Base-by-base conservation (phyloP, 2,113 vertebrate genomes). In the Coptodon bakossiorum region DNA sequence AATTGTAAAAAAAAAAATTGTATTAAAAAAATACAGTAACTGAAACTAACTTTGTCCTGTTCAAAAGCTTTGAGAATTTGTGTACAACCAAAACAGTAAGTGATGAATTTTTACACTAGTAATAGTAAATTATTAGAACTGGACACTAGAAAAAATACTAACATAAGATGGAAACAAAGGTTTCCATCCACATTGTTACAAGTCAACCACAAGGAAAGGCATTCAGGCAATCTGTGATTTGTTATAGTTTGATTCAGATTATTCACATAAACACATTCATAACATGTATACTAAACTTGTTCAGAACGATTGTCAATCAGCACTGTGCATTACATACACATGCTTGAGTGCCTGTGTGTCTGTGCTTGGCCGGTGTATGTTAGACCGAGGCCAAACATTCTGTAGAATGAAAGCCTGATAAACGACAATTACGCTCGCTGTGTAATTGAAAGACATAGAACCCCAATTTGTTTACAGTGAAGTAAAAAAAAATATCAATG, bases 331-430 rank as follows among this genome's bases (percentile, higher is more conserved):
- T 11, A 3, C 14, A 13, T 19, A 40, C 22, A n/a, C 56, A 19
- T 9, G 24, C 79, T 43, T 78, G 27, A 76, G 61, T 84, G 12
- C 50, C 10, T 71, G 31, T 43, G 36, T 53, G 17, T 36, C n/a
- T 68, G 17, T 45, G 50, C 13, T 87, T 83, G 71, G 22, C 4
- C 31, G 36, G 11, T 9, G 36, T 24, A 1, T 43, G 19, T 63
- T 54, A 80, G 16, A 7, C 17, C n/a, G 8, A 84, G 22, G 40
- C 38, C 34, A 57, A n/a, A 86, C 54, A 34, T 40, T 59, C 38
- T 83, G 57, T 48, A 11, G 24, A 87, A 84, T 68, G 80, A 84
- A 80, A 84, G 12, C 54, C 43, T 24, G 61, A 89, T 86, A 68
- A 81, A 88, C 31, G 14, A 38, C 19, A 88, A 73, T 89, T 50